Evolutionary conservation across 2,797 vertebrate genomes (phyloP), one percentile per base, ranked within the genome.

Genomic region (Denticeps clupeoides): DNA sequence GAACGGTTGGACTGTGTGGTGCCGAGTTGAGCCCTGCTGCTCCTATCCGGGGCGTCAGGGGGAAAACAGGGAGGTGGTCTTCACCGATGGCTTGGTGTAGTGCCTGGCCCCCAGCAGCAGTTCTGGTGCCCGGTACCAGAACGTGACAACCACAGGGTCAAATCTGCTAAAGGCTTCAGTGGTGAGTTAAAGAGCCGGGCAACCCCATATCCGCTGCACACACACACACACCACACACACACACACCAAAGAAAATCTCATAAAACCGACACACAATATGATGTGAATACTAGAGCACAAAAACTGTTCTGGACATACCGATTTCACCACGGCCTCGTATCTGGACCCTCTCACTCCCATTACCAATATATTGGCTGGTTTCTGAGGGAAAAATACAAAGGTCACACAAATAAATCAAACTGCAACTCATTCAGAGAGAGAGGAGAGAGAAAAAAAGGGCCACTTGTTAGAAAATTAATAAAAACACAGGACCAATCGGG

Each of bases 1-100:
- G n/a, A n/a, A n/a, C n/a, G n/a, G n/a, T n/a, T n/a, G n/a, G n/a
- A n/a, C n/a, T n/a, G n/a, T n/a, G n/a, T n/a, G n/a, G n/a, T n/a
- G n/a, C n/a, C n/a, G n/a, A n/a, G n/a, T n/a, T n/a, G n/a, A n/a
- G n/a, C n/a, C n/a, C n/a, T n/a, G n/a, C n/a, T n/a, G n/a, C n/a
- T n/a, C n/a, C n/a, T n/a, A n/a, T n/a, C n/a, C n/a, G n/a, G n/a
- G n/a, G n/a, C n/a, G n/a, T n/a, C n/a, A n/a, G n/a, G n/a, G n/a
- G n/a, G n/a, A n/a, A n/a, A n/a, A n/a, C n/a, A n/a, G n/a, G n/a
- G n/a, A n/a, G n/a, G n/a, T n/a, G n/a, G n/a, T n/a, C n/a, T 89
- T 89, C 68, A 99, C 95, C 95, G 64, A 99, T 98, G 87, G 94
- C 95, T 96, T 99, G 88, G 95, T 99, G 89, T 99, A 99, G 85